phyloP scores from a whole-genome alignment of 2,888 invertebrate species.

The Ypsolopha sequella region DNA sequence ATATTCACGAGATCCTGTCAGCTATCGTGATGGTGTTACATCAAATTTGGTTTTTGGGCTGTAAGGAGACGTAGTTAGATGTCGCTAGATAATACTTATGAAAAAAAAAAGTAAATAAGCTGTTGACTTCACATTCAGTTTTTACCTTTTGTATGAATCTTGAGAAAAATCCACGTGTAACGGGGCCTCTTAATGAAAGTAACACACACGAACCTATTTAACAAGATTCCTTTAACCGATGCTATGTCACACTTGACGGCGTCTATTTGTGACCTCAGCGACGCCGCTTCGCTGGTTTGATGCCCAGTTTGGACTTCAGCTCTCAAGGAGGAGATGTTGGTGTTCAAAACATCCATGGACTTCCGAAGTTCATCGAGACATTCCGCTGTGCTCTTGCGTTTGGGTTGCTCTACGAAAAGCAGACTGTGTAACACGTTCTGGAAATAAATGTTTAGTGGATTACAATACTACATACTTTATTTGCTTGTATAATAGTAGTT shows the following conservation, averaged over 20 bases:
- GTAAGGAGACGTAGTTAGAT: too few species aligned
- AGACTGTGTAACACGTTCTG: conserved; percentile 51
- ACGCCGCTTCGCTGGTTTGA: conserved; percentile 41
- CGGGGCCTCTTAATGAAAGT: too few species aligned
- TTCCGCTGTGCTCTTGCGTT: conserved; percentile 75
- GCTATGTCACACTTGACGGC: conserved; percentile 78
- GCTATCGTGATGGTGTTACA: too few species aligned
- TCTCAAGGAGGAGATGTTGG: conserved; percentile 75
- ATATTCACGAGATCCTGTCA: too few species aligned
- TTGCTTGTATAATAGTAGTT: too few species aligned
- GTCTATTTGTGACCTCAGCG: conserved; percentile 73
- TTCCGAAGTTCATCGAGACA: conserved; percentile 76
- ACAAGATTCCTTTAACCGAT: conserved; percentile 79
- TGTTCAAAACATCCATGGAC: conserved; percentile 76
- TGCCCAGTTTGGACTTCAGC: conserved; percentile 71
- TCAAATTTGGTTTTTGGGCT: too few species aligned
- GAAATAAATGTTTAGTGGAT: conserved; percentile 1
- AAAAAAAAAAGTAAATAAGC: too few species aligned
- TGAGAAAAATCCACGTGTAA: too few species aligned
- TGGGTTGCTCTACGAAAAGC: conserved; percentile 75
- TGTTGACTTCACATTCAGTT: too few species aligned
- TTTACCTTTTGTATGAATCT: too few species aligned
- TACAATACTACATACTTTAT: not conserved
- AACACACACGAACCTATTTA: conserved; percentile 68
- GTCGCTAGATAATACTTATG: too few species aligned